Conservation (phyloP, 1,140 invertebrate species). For the Drosophila equinoxialis region DNA sequence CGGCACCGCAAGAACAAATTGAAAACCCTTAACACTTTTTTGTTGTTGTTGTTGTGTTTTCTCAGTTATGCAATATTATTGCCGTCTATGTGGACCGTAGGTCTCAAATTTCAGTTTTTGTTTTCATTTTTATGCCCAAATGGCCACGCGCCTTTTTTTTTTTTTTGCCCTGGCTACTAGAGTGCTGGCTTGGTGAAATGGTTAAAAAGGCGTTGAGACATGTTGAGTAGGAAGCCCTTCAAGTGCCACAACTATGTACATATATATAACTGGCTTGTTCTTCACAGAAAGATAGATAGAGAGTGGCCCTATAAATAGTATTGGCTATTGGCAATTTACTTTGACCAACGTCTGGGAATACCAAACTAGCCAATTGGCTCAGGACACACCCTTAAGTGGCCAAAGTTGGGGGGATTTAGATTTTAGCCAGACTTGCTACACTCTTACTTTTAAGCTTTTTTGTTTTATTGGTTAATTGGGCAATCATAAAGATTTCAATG, state of each 20-base stretch:
- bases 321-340: constrained; percentile 43
- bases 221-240: constrained; percentile 33
- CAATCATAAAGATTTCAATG: neutral
- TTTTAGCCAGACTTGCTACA: neutral
- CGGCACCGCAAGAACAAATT: constrained; percentile 16
- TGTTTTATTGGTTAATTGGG: too few species aligned
- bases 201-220: neutral
- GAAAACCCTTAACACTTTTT: constrained; percentile 1
- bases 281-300: neutral
- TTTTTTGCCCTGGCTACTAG: neutral
- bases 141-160: constrained; percentile 28
- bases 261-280: constrained; percentile 38
- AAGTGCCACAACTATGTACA: constrained; percentile 34
- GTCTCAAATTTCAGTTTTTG: constrained; percentile 51
- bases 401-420: neutral
- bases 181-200: constrained; percentile 19
- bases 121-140: constrained; percentile 60
- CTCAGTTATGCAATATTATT: constrained; percentile 43
- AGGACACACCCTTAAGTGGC: constrained; percentile 35
- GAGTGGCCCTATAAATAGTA: constrained; percentile 39
- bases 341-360: constrained; percentile 9
- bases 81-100: constrained; percentile 10
- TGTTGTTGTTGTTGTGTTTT: neutral
- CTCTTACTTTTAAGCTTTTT: neutral
- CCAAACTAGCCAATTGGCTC: constrained; percentile 37